Conservation (phyloP, 2,113 vertebrate genomes). For the Myotis yumanensis region DNA sequence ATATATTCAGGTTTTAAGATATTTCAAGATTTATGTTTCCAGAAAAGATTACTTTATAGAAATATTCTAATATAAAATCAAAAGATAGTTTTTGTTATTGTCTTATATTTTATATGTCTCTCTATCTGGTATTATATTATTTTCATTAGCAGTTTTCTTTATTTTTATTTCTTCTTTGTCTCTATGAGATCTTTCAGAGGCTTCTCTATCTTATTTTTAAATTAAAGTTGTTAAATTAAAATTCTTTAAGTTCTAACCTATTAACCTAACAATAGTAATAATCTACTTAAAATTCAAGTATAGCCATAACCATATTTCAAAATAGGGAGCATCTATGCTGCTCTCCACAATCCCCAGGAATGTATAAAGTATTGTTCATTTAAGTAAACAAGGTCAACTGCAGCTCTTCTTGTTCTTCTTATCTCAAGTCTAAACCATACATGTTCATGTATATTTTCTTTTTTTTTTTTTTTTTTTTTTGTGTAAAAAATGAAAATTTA, state of each 20-base stretch:
- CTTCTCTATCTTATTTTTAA: not conserved
- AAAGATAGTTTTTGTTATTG: not conserved
- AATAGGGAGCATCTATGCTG: not conserved
- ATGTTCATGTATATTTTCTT: not conserved
- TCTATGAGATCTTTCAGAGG: not conserved
- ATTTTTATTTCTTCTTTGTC: not conserved
- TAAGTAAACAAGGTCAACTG: not conserved
- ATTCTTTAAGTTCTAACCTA: not conserved
- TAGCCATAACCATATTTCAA: not conserved
- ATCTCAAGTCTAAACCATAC: not conserved
- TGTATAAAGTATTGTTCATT: not conserved
- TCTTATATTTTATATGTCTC: not conserved
- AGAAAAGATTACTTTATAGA: not conserved
- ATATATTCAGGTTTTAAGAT: not conserved
- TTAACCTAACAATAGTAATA: not conserved
- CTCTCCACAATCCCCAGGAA: not conserved
- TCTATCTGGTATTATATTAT: not conserved
- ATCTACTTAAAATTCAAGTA: not conserved
- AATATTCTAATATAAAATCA: not conserved
- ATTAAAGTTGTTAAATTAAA: conserved; percentile 4
- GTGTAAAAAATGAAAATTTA: no score
- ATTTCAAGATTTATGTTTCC: conserved; percentile 8
- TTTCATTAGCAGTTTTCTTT: not conserved
- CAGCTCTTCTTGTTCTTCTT: not conserved
- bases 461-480: no score